Conservation (phyloP, 2,888 invertebrate genomes). For the Girardia tigrina region DNA sequence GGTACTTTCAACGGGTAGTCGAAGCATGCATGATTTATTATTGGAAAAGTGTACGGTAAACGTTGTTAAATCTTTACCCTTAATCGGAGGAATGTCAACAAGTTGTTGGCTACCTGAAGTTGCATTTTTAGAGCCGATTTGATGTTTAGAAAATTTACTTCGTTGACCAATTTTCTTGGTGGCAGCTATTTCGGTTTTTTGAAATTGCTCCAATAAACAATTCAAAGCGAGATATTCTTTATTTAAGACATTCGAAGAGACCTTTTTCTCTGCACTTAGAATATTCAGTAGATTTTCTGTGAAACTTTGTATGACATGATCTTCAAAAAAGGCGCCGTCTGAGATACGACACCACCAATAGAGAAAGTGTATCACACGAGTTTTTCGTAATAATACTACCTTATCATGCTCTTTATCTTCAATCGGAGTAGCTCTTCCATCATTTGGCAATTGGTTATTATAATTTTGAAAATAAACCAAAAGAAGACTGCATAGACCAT, state of each 20-base stretch:
- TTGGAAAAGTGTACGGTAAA: background rate
- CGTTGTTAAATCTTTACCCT: background rate
- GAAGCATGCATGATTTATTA: constrained; percentile 55
- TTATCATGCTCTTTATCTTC: constrained; percentile 26
- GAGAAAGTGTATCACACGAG: constrained; percentile 65
- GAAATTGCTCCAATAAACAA: constrained; percentile 19
- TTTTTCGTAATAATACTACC: constrained; percentile 53
- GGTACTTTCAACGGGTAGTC: constrained; percentile 61
- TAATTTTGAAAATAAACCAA: constrained; percentile 58
- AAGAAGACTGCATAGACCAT: constrained; percentile 61
- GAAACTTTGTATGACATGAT: constrained; percentile 61
- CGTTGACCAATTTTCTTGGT: background rate
- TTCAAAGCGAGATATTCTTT: constrained; percentile 4
- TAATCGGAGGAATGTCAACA: constrained; percentile 4
- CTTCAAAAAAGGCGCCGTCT: constrained; percentile 63
- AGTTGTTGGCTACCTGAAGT: constrained; percentile 8
- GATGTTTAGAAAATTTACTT: constrained; percentile 25
- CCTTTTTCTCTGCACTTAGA: background rate
- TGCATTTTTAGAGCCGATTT: constrained; percentile 17
- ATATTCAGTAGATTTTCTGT: constrained; percentile 54
- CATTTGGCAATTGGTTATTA: background rate
- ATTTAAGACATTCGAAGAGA: background rate
- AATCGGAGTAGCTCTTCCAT: background rate
- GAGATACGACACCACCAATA: constrained; percentile 64
- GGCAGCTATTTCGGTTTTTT: constrained; percentile 29